phyloP scores from a whole-genome alignment of 2,797 vertebrate genomes.

The Hephaestus fuliginosus region DNA sequence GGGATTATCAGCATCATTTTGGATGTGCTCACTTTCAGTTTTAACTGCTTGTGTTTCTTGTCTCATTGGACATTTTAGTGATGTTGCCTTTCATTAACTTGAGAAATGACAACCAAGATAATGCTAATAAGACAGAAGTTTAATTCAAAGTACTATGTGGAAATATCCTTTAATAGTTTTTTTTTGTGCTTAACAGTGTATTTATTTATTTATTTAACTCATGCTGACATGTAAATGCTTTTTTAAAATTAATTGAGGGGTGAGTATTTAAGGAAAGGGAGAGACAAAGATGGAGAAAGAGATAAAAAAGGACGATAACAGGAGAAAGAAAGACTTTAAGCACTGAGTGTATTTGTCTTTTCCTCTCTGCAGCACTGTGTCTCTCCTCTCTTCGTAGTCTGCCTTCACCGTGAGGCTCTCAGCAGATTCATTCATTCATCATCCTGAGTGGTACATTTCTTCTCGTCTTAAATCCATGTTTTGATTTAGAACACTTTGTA shows the following conservation, averaged over 20 bases:
- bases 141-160: no score
- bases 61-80: not conserved
- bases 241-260: not conserved
- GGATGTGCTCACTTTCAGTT: not conserved
- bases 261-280: not conserved
- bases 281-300: not conserved
- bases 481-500: conserved; percentile 5
- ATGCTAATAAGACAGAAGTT: not conserved
- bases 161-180: not conserved
- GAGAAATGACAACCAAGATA: not conserved
- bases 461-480: not conserved
- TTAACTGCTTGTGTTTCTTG: not conserved
- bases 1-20: not conserved
- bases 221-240: not conserved
- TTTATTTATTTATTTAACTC: not conserved
- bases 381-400: not conserved
- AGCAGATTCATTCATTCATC: conserved; percentile 1
- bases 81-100: not conserved
- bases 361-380: conserved; percentile 17
- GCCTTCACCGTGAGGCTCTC: not conserved
- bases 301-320: not conserved
- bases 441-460: not conserved
- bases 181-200: not conserved
- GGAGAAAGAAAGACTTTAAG: not conserved
- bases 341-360: conserved; percentile 19